Base-by-base conservation (phyloP, 2,797 vertebrate species). In the Pitangus sulphuratus region DNA sequence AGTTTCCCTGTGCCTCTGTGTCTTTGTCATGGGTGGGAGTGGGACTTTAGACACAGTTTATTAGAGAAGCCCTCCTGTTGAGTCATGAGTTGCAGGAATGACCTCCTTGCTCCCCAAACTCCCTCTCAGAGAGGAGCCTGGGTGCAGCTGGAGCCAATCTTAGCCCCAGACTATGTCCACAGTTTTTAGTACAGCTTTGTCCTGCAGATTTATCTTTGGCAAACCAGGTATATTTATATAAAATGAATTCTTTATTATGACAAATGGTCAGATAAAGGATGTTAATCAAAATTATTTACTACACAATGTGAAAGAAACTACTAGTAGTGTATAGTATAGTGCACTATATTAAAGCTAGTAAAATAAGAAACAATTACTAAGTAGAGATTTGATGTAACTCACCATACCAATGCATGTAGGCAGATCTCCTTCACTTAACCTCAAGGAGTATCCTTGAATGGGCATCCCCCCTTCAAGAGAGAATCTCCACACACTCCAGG, bases 1-100 rank as follows among this genome's bases (percentile, higher is more conserved):
- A 64, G 1, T 51, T 80, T 47, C 1, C 0, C 39, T 56, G 15
- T 2, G 1, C 10, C 42, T 61, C 1, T 51, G 19, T 58, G n/a
- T 33, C 40, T 42, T 44, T 30, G 20, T 44, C 40, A n/a, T 44
- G 14, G 5, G 15, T n/a, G 61, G 42, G 40, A 64, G 61, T 44
- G 40, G 40, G 39, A 16, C 31, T 25, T 64, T 12, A 44, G 61
- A n/a, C 9, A 42, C 19, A 62, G 60, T 31, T 31, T 42, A 42
- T 42, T 62, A 40, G 28, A 42, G 39, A 42, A 62, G 39, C 13
- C 30, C 39, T 62, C 7, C 14, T 7, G 5, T 16, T 42, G 39
- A 31, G 9, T 31, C 28, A 42, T 4, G 10, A 62, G 39, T 14
- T 62, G 40, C 39, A 62, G 39, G 42, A 62, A 42, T 40, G 30